Base-by-base conservation (phyloP, 1,140 invertebrate species). In the Harpegnathos saltator region DNA sequence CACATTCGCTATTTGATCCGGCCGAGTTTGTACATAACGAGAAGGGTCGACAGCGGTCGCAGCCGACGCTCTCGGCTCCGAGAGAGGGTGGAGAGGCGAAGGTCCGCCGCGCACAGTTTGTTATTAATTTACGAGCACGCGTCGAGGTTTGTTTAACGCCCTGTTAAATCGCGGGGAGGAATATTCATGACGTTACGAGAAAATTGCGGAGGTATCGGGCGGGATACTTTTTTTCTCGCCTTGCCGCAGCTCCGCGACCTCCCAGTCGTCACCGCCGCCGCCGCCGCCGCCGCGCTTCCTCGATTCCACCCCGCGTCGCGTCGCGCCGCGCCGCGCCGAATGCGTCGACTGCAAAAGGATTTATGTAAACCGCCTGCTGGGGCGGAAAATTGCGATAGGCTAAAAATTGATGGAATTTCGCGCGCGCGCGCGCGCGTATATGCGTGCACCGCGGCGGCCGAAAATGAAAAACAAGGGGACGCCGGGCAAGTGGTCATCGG, bases 321-420 rank as follows among this genome's bases (percentile, higher is more conserved):
- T 52, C 72, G 59, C 50, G 80, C 38, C 72, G 59, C 50, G 80
- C 38, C 56, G 71, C 81, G 19, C 24, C 61, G 62, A 81, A 81
- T 72, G 62, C 75, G 48, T 54, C 75, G 83, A 74, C 54, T 86
- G 71, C 58, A 52, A 86, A 58, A 82, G 50, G 77, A 87, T 82
- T 87, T 87, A 85, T 87, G 83, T 87, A 82, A 86, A 86, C 83
- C 56, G 69, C 54, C 83, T 74, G 71, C 52, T 52, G 71, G 69
- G 52, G n/a, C 50, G 58, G 77, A 69, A 74, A 85, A 82, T 74
- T 82, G 83, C 78, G 78, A 85, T 85, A 75, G 71, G 56, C 65
- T 82, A 87, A 85, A 77, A 85, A 87, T 85, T 85, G 77, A 85
- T 87, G 83, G 62, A 85, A 82, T 82, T 85, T 82, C 63, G 72